Evolutionary conservation across 92 coral and sea anemone species (phyloP).

Genomic region (Epizoanthus illoricatus): DNA sequence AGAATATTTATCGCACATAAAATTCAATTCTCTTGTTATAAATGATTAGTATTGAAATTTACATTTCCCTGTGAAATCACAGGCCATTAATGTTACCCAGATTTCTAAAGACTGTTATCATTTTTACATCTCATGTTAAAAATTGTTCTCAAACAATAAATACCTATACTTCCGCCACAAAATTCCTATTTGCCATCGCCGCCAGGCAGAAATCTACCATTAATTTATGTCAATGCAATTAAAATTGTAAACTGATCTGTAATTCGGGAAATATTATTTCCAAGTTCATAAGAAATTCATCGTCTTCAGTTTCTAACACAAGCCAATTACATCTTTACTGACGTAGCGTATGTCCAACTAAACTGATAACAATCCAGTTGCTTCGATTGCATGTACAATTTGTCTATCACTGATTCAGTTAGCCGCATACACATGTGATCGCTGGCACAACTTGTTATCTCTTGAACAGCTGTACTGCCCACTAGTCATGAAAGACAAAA

Average conservation of each 20-base stretch:
- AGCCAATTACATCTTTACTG: not conserved
- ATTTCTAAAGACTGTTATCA: too few relatives aligned
- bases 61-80: too few relatives aligned
- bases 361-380: not conserved
- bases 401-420: not conserved
- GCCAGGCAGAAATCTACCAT: not conserved
- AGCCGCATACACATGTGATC: slow-evolving; percentile 35
- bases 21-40: too few relatives aligned
- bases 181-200: too few relatives aligned
- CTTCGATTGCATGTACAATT: not conserved
- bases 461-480: slow-evolving; percentile 42
- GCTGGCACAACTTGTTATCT: slow-evolving; percentile 43
- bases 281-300: not conserved
- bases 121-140: too few relatives aligned
- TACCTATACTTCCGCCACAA: too few relatives aligned
- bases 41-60: too few relatives aligned
- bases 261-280: not conserved
- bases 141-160: too few relatives aligned
- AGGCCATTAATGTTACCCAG: too few relatives aligned
- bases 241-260: not conserved
- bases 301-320: not conserved
- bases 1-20: too few relatives aligned
- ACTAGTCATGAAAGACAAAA: slow-evolving; percentile 43
- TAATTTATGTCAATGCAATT: not conserved
- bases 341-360: not conserved